A percentile compares a stretch with the other conserved stretches of the same genome.
These are phyloP conservation scores for Hemaris fuciformis DNA, from an alignment of 2,888 invertebrate genomes.

Conservation along the genomic window DNA sequence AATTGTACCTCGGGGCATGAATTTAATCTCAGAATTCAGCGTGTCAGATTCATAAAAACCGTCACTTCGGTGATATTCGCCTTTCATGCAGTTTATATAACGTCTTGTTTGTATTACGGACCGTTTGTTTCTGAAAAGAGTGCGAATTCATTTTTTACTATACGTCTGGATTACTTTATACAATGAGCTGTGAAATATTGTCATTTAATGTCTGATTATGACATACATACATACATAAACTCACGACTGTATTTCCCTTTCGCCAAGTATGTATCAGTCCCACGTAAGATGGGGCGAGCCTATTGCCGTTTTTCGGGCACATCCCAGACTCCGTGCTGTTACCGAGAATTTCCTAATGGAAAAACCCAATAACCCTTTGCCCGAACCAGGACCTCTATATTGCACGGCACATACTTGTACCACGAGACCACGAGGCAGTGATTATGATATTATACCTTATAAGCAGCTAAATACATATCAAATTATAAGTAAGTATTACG, in stretches of 20 bases:
- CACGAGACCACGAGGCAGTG: too few relatives aligned
- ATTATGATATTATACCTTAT: too few relatives aligned
- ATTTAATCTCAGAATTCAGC: constrained; percentile 76
- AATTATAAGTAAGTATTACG: too few relatives aligned
- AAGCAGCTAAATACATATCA: too few relatives aligned
- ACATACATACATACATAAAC: too few relatives aligned
- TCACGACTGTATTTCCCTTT: too few relatives aligned
- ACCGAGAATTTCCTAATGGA: too few relatives aligned
- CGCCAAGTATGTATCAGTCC: too few relatives aligned
- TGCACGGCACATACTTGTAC: too few relatives aligned
- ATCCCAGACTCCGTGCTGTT: too few relatives aligned
- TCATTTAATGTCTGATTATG: neutral
- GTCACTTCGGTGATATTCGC: constrained; percentile 54
- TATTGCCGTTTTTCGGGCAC: neutral
- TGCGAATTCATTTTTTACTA: neutral
- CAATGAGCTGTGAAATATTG: neutral
- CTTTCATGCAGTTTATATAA: constrained; percentile 45
- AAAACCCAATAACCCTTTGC: too few relatives aligned
- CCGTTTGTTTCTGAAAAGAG: constrained; percentile 23
- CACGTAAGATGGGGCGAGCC: neutral
- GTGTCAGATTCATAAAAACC: constrained; percentile 71
- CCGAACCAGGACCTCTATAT: too few relatives aligned
- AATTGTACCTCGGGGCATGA: constrained; percentile 76
- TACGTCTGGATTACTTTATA: neutral
- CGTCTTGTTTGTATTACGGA: constrained; percentile 42